Conservation (phyloP, 2,113 vertebrate genomes). For the Lanius ludovicianus region DNA sequence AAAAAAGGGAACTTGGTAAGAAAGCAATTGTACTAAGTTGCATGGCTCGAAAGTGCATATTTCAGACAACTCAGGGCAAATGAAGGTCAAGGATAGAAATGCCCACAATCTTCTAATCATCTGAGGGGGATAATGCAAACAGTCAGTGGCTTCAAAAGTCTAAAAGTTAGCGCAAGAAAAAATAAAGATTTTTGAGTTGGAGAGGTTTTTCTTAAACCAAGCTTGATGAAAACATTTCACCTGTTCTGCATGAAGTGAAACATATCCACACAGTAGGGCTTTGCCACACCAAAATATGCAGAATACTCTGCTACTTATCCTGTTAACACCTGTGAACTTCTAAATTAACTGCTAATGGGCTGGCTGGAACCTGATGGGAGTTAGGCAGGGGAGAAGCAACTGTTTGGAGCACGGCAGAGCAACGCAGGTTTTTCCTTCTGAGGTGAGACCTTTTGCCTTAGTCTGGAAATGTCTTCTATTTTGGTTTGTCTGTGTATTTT, state of each 20-base stretch:
- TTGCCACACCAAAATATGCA: background rate
- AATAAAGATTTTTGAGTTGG: background rate
- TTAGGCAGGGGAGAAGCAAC: background rate
- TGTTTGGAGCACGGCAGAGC: background rate
- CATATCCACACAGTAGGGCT: background rate
- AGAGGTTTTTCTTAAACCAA: background rate
- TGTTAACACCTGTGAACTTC: background rate
- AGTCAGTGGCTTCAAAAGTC: background rate
- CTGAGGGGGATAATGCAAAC: background rate
- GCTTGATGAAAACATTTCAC: background rate
- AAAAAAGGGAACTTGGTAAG: background rate
- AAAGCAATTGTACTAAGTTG: background rate
- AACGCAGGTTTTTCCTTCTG: fast-evolving
- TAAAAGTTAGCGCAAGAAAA: background rate
- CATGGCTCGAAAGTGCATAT: background rate
- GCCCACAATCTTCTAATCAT: background rate
- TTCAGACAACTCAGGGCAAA: background rate
- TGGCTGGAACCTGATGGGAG: background rate
- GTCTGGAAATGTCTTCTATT: background rate
- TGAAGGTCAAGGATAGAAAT: background rate
- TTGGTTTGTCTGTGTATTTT: background rate
- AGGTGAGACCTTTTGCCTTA: background rate
- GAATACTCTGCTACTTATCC: background rate
- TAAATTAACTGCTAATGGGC: background rate
- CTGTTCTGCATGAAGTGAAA: background rate